Evolutionary conservation across 2,113 vertebrate species (phyloP), one percentile per base, ranked within the genome.

Genomic region (Spea multiplicata): DNA sequence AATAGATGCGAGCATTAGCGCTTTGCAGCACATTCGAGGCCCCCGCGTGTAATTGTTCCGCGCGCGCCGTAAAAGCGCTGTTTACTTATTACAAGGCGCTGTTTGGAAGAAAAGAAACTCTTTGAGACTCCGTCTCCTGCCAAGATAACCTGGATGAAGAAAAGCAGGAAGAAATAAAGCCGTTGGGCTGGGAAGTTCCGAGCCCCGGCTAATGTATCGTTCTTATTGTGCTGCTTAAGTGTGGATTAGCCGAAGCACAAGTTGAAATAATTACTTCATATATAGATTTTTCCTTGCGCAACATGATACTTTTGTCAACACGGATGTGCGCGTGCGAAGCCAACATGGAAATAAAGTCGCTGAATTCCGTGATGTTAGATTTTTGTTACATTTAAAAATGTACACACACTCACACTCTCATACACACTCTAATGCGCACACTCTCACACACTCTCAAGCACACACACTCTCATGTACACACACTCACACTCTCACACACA

Each of bases 111-210:
- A 70, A 75, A 73, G 48, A 64, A 74, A 62, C n/a, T 52, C 75
- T 76, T 59, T 64, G 8, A 62, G 72, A 71, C 9, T 71, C 70
- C 48, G 55, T 13, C 69, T 71, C 66, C 79, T 44, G 73, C 57
- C 75, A 75, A 65, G 72, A 81, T 75, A 81, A 71, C 62, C 46
- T 72, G 69, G 66, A 71, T 65, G 44, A 48, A 69, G 70, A 66
- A 30, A 12, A 66, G 62, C 30, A 71, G 44, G 6, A 47, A 48
- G 45, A 66, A 81, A 81, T 71, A 59, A 59, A 71, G 69, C 44
- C 64, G 66, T 76, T 72, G 69, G 71, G 66, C 61, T 59, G 62
- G 14, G 17, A 53, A 75, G 12, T 45, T 70, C 53, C 47, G 50
- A 55, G 59, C 74, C 74, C 68, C 14, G 53, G 61, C 67, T 81